Evolutionary conservation across 2,888 invertebrate species (phyloP).

Genomic region (Monochamus alternatus): DNA sequence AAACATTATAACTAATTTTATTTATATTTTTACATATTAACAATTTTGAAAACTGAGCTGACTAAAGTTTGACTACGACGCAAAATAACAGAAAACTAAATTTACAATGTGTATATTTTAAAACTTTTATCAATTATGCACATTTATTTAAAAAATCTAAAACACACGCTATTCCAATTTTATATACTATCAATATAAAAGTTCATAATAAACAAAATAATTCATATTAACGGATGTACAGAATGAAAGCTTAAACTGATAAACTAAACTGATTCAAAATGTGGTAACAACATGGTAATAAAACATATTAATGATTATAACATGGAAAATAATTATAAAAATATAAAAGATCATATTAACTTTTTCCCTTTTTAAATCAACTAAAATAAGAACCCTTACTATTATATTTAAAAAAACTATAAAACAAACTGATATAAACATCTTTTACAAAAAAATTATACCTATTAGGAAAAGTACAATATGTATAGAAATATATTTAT

Average conservation of each 20-base stretch:
- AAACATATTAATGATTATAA: slow-evolving; percentile 32
- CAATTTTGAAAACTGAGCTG: no score
- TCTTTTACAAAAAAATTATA: slow-evolving; percentile 54
- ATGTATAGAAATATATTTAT: slow-evolving; percentile 43
- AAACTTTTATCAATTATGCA: slow-evolving; percentile 40
- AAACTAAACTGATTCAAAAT: slow-evolving; percentile 31
- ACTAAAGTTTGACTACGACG: no score
- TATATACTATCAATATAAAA: slow-evolving; percentile 23
- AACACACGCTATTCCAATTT: slow-evolving; percentile 41
- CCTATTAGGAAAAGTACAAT: slow-evolving; percentile 40
- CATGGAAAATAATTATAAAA: slow-evolving; percentile 39
- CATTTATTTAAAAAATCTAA: slow-evolving; percentile 44
- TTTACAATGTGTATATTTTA: slow-evolving; percentile 39
- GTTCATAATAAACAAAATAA: slow-evolving; percentile 27
- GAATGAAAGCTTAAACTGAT: slow-evolving; percentile 17
- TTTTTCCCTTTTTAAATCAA: slow-evolving; percentile 35
- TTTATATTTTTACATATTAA: no score
- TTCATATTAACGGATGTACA: slow-evolving; percentile 13
- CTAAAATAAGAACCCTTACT: slow-evolving; percentile 44
- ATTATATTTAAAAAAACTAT: slow-evolving; percentile 52
- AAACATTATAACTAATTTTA: no score
- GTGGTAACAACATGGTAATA: slow-evolving; percentile 52
- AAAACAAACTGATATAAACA: slow-evolving; percentile 57
- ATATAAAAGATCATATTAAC: slow-evolving; percentile 40
- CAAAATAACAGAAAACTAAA: background rate